Conservation (phyloP, 2,888 invertebrate genomes). For the Campoplex capitator region DNA sequence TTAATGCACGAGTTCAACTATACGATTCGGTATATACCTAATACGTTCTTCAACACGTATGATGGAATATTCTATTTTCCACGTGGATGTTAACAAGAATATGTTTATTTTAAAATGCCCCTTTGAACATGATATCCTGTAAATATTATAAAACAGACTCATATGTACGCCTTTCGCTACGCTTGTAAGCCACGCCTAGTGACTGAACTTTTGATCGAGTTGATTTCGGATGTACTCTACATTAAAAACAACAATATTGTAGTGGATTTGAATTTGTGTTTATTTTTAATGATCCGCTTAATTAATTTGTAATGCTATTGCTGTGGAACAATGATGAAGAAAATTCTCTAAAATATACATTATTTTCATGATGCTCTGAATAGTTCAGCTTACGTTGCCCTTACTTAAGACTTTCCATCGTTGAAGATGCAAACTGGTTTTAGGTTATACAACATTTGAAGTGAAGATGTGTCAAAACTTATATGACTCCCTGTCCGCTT, state of each 20-base stretch:
- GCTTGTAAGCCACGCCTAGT: not conserved
- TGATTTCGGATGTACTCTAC: not conserved
- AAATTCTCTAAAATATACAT: not conserved
- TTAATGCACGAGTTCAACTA: slow-evolving; percentile 8
- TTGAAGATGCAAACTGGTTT: not conserved
- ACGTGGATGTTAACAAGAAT: not conserved
- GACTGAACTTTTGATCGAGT: not conserved
- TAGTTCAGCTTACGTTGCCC: not conserved
- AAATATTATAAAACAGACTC: not conserved
- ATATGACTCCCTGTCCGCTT: slow-evolving; percentile 25
- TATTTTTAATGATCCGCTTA: not conserved
- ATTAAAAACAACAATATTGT: not conserved
- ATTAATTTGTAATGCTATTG: not conserved
- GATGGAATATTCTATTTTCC: slow-evolving; percentile 39
- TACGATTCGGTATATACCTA: not conserved
- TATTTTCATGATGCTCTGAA: not conserved
- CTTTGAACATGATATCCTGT: not conserved
- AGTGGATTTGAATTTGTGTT: not conserved
- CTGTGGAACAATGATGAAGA: not conserved
- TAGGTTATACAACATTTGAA: not conserved
- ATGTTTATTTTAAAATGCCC: slow-evolving; percentile 2
- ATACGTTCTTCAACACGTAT: slow-evolving; percentile 11
- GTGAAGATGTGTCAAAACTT: slow-evolving; percentile 32
- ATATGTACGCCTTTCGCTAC: not conserved
- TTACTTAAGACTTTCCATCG: not conserved